phyloP scores from a whole-genome alignment of 2,113 vertebrate species.

The Leiothrix lutea region DNA sequence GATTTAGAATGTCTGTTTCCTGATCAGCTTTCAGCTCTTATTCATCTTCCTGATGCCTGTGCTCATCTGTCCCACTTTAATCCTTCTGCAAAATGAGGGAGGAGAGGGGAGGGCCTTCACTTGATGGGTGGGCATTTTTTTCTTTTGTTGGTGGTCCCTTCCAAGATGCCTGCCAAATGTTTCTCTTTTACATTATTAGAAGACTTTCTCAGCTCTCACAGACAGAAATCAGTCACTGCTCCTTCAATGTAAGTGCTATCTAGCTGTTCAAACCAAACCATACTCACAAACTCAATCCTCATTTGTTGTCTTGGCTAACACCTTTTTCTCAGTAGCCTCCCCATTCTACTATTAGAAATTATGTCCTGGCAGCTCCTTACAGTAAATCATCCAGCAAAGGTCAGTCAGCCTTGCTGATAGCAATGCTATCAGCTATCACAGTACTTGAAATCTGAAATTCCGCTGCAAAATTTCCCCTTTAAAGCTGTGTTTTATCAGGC shows the following conservation, averaged over 20 bases:
- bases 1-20: neutral
- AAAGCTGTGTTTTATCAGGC: neutral
- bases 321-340: neutral
- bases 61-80: neutral
- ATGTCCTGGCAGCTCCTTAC: neutral
- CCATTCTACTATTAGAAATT: neutral
- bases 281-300: neutral
- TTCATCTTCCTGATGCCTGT: neutral
- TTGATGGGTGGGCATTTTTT: neutral
- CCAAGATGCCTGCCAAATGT: neutral
- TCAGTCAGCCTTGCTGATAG: neutral
- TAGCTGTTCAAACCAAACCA: neutral
- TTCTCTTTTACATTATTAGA: neutral
- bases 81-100: neutral
- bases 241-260: neutral
- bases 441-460: neutral
- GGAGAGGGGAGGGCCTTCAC: fast-evolving
- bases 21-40: neutral
- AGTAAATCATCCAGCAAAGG: neutral
- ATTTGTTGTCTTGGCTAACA: neutral
- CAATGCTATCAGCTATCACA: neutral
- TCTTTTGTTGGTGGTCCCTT: neutral
- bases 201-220: neutral
- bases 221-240: neutral
- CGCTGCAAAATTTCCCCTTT: neutral